Evolutionary conservation across 2,113 vertebrate species (phyloP), one percentile per base, ranked within the genome.

Genomic region (Leptocoma aspasia): DNA sequence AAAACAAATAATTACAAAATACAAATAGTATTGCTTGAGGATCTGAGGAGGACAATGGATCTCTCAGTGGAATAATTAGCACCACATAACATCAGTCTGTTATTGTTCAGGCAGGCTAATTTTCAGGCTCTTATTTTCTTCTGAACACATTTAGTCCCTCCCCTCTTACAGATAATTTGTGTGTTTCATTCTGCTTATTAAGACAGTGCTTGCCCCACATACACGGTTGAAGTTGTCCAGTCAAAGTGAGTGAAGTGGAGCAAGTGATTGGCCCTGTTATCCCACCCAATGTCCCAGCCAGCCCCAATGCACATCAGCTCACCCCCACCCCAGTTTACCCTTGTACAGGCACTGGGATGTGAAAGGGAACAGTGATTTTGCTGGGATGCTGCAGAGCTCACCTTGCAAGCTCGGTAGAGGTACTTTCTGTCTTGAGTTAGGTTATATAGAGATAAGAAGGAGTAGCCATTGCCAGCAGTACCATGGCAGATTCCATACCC

Each of bases 401-500:
- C 99, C 99, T 99, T 99, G 97, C 99, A 99, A 68, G 98, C 99
- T 24, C 99, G 98, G 96, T 99, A 99, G 89, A 99, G 98, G 96
- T 99, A 98, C 95, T 99, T 99, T 97, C 98, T 99, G 82, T 99
- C 99, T 94, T 98, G 98, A 17, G 99, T 99, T 82, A 98, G 95
- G 41, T 98, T 98, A 92, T 99, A 99, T 15, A 99, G 98, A 56
- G 98, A 98, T 54, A 99, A 98, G 97, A 99, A 99, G 72, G 99
- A 98, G 49, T 99, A 99, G 54, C 98, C 99, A 3, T 99, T 99
- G 11, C 99, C 99, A 3, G 99, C 98, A 0, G 99, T 98, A 50
- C 99, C 99, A 0, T 99, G 99, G 95, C 99, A 99, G 97, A 99
- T 98, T 13, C 99, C 99, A 0, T 99, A 99, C 10, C 99, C 99